phyloP scores from a whole-genome alignment of 2,113 vertebrate species.

The Dendropsophus ebraccatus region DNA sequence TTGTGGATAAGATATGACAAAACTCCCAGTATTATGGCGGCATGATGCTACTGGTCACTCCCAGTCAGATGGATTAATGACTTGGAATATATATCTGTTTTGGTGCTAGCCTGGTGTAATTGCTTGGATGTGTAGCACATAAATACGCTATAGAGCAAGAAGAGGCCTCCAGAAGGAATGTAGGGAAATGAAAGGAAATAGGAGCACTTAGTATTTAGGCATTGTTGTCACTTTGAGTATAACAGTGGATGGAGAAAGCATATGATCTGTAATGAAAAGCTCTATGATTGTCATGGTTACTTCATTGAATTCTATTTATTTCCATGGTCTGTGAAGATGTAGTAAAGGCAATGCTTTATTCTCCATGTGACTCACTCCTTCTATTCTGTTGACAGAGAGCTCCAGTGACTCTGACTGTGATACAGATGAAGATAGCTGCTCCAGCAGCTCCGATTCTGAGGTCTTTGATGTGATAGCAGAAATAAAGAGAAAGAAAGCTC shows the following conservation, averaged over 20 bases:
- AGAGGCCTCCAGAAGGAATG: background rate
- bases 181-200: background rate
- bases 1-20: too few relatives aligned
- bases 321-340: conserved; percentile 4
- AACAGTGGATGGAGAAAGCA: background rate
- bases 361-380: conserved; percentile 47
- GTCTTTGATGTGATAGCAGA: conserved; percentile 97
- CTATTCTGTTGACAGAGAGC: conserved; percentile 72
- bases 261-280: conserved; percentile 1
- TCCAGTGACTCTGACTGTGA: conserved; percentile 94
- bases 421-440: conserved; percentile 89
- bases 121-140: background rate
- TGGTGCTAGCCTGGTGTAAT: background rate
- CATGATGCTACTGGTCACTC: background rate
- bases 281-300: background rate
- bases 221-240: background rate
- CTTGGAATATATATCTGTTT: background rate
- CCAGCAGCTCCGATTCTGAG: conserved; percentile 92
- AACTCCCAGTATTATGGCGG: too few relatives aligned
- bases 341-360: conserved; percentile 27
- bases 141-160: background rate
- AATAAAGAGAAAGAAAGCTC: conserved; percentile 97
- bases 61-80: background rate
- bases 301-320: conserved; percentile 1
- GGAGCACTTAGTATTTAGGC: too few relatives aligned